Evolutionary conservation across 1,140 invertebrate species (phyloP), one percentile per base, ranked within the genome.

Genomic region (Drosophila kurseongensis): DNA sequence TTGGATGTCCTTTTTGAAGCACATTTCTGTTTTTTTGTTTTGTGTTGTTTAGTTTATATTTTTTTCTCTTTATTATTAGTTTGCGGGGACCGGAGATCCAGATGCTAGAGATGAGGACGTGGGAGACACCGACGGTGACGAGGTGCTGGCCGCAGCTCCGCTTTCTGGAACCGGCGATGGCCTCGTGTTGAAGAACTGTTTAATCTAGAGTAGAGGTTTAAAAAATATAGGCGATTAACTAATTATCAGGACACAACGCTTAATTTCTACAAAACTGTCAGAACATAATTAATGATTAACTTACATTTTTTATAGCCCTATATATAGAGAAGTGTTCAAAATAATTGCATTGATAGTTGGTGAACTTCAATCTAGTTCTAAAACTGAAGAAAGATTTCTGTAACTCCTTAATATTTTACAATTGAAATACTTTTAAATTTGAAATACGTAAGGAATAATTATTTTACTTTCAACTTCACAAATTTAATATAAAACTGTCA

Each of bases 141-240:
- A 90, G 63, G 76, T 65, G 65, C 80, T 81, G 60, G 76, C 81
- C 45, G 61, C 51, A 47, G 79, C 73, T 12, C 75, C 73, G n/a
- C 75, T 80, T 42, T 91, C 91, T 52, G 78, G 84, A 35, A 75
- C 60, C 54, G 84, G 40, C 29, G 84, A 76, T 29, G 80, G 78
- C 56, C 91, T 84, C 54, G 77, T 89, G 35, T 88, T 91, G 52
- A 91, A 83, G 68, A 92, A 92, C 68, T 92, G 85, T 75, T 91
- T 90, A 32, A 92, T 92, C 91, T 92, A 41, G 13, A 2, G 13
- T 92, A 41, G 13, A 2, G 13, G 57, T 32, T 32, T 12, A 8
- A 27, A 16, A 14, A 13, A 27, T 12, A 16, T 5, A 14, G 0
- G 4, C 4, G 5, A 56, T 60, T 18, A n/a, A 7, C 10, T 12